A percentile compares a stretch with the other conserved stretches of the same genome.
Conservation (phyloP, 2,888 invertebrate species). For the Steinernema hermaphroditum region DNA sequence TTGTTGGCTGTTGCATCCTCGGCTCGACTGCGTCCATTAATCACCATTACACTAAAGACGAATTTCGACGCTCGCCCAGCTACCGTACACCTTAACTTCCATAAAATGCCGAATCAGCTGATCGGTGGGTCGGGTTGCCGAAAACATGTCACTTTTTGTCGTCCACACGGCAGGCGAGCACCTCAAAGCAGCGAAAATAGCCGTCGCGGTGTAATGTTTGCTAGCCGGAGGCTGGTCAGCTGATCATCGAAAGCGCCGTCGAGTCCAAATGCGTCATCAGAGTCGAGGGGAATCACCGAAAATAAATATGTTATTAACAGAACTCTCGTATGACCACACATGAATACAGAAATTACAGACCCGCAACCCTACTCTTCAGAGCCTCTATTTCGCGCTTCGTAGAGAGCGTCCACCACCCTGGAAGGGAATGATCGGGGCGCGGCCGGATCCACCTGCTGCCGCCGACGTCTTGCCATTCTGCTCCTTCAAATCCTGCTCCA, state of each 20-base stretch:
- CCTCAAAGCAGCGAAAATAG: not conserved
- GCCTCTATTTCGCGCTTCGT: not conserved
- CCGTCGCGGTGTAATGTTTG: not conserved
- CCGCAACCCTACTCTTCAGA: not conserved
- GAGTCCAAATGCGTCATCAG: not conserved
- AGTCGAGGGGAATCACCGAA: not conserved
- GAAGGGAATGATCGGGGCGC: not conserved
- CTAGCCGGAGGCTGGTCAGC: not conserved
- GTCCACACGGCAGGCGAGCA: too few species aligned
- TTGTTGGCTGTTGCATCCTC: too few species aligned
- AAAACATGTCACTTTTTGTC: too few species aligned
- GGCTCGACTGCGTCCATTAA: too few species aligned
- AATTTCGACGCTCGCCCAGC: too few species aligned
- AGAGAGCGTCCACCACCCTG: not conserved
- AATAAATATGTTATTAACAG: not conserved
- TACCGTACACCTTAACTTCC: too few species aligned
- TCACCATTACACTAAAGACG: too few species aligned
- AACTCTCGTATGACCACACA: not conserved
- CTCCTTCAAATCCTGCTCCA: conserved; percentile 54
- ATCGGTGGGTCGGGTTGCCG: too few species aligned
- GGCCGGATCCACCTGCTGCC: not conserved
- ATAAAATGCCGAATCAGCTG: too few species aligned
- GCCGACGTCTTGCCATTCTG: not conserved
- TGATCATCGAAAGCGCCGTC: not conserved
- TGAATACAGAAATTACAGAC: not conserved